phyloP scores from a whole-genome alignment of 1,140 invertebrate genomes.

The Nephila pilipes region DNA sequence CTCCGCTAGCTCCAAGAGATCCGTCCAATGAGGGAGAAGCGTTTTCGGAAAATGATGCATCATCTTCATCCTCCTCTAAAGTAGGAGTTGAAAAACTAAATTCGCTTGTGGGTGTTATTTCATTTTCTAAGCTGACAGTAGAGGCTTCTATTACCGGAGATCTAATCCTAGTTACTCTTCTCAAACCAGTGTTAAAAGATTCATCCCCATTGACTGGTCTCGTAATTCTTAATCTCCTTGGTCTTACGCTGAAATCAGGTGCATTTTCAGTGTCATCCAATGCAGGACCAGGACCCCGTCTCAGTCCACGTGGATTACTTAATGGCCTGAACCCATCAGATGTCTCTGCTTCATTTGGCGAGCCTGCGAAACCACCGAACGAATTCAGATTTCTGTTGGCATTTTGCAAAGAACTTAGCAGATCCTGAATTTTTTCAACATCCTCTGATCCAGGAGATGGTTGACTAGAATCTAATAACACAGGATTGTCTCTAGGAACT shows the following conservation, averaged over 20 bases:
- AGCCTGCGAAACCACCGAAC: slow-evolving; percentile 20
- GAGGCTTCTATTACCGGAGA: background rate
- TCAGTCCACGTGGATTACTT: slow-evolving; percentile 39
- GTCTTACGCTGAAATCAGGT: background rate
- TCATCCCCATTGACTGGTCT: slow-evolving; percentile 50
- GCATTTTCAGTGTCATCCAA: background rate
- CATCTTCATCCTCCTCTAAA: background rate
- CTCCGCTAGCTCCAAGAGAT: background rate
- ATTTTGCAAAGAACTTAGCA: slow-evolving; percentile 19
- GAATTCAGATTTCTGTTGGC: slow-evolving; percentile 27
- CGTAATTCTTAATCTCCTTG: slow-evolving; percentile 65
- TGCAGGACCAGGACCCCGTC: slow-evolving; percentile 25
- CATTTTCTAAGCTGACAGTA: slow-evolving; percentile 18
- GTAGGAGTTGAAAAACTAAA: background rate
- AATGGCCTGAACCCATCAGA: slow-evolving; percentile 51
- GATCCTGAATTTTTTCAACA: slow-evolving; percentile 7
- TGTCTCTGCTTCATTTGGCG: background rate
- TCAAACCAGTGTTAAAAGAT: background rate
- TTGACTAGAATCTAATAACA: background rate
- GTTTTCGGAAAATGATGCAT: background rate
- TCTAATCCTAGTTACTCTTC: slow-evolving; percentile 67
- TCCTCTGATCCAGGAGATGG: background rate
- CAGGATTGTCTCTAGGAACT: background rate
- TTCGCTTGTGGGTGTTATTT: background rate
- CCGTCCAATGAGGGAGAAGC: background rate